Percentiles rank a stretch among this genome's conserved stretches.
phyloP scores from a whole-genome alignment of 2,113 vertebrate genomes.

The Hemiprocne comata region DNA sequence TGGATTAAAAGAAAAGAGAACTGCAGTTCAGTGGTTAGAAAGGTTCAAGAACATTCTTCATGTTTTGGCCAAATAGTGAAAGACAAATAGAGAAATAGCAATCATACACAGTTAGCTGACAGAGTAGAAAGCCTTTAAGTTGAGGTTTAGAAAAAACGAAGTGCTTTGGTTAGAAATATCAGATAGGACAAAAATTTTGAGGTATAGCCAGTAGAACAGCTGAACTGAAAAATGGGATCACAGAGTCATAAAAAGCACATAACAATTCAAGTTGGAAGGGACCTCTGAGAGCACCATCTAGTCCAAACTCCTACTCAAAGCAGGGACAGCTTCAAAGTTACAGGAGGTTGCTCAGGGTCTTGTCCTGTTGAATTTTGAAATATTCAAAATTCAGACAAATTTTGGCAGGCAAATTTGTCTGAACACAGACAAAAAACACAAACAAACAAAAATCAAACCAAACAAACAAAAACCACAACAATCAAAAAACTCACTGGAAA shows the following conservation, averaged over 20 bases:
- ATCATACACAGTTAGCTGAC: not conserved
- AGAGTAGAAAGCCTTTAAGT: not conserved
- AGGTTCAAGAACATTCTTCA: not conserved
- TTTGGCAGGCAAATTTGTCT: not conserved
- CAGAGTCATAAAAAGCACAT: not conserved
- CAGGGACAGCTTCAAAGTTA: not conserved
- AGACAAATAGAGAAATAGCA: not conserved
- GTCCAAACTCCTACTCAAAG: not conserved
- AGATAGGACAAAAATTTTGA: not conserved
- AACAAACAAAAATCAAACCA: too few relatives aligned
- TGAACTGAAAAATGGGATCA: not conserved
- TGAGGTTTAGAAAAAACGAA: not conserved
- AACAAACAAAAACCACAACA: too few relatives aligned
- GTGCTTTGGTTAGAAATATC: not conserved
- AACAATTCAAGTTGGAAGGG: not conserved
- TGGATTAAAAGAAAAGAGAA: not conserved
- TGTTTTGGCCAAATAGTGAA: not conserved
- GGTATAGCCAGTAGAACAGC: not conserved
- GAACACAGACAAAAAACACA: not conserved
- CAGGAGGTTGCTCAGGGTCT: not conserved
- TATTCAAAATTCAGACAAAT: not conserved
- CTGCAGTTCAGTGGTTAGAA: not conserved
- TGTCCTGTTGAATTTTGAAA: not conserved
- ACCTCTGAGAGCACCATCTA: rapidly evolving
- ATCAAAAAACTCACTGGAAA: not conserved